A percentile compares a stretch with the other conserved stretches of the same genome.
Evolutionary conservation across 2,113 vertebrate species (phyloP).

Genomic region (Toxotes chatareus): DNA sequence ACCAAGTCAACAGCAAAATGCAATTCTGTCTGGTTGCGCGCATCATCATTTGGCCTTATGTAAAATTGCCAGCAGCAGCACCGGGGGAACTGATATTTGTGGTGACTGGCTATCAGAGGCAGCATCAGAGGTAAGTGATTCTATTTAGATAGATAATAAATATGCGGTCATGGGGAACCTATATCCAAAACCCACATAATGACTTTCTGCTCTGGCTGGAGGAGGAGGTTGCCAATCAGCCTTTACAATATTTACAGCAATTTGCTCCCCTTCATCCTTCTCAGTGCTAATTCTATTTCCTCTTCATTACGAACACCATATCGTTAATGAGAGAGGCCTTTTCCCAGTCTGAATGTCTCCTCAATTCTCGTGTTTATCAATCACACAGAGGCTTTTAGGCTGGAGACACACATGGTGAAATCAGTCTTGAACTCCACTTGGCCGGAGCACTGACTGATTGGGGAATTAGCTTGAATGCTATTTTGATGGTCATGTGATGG

Average conservation of each 20-base stretch:
- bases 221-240: slow-evolving; percentile 68
- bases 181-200: slow-evolving; percentile 83
- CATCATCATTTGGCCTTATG: slow-evolving; percentile 72
- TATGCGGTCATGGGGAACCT: slow-evolving; percentile 83
- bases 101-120: slow-evolving; percentile 80
- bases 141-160: slow-evolving; percentile 86
- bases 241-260: slow-evolving; percentile 79
- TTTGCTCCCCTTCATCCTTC: slow-evolving; percentile 70
- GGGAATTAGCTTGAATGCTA: slow-evolving; percentile 65
- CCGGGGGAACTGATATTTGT: slow-evolving; percentile 73
- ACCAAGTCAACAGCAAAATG: slow-evolving; percentile 74
- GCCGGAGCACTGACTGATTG: slow-evolving; percentile 62
- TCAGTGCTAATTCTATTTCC: slow-evolving; percentile 76
- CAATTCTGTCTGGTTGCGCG: slow-evolving; percentile 64
- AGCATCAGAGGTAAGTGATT: slow-evolving; percentile 85
- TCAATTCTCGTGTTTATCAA: slow-evolving; percentile 75
- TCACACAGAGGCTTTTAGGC: slow-evolving; percentile 73
- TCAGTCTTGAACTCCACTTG: slow-evolving; percentile 73
- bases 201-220: slow-evolving; percentile 77
- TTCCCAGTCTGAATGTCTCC: slow-evolving; percentile 56
- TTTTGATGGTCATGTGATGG: slow-evolving; percentile 31
- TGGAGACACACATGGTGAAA: slow-evolving; percentile 62
- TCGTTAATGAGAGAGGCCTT: slow-evolving; percentile 73
- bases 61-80: slow-evolving; percentile 70
- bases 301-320: slow-evolving; percentile 73